Evolutionary conservation across 2,888 invertebrate species (phyloP).

Genomic region (Hoplodrina ambigua): DNA sequence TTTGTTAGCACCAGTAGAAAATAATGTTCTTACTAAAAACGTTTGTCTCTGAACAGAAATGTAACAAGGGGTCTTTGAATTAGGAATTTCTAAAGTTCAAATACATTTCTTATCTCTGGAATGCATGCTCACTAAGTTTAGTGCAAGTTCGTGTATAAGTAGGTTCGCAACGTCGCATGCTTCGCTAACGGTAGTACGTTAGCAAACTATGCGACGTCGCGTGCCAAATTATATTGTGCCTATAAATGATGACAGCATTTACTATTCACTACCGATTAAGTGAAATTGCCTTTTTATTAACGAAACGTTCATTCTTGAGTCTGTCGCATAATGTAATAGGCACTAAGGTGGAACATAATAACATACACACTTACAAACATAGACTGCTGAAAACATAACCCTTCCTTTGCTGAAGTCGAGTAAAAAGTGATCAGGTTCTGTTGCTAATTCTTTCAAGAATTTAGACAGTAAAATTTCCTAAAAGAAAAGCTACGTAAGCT

Average conservation of each 20-base stretch:
- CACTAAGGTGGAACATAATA: too few species aligned
- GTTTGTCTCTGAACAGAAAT: too few species aligned
- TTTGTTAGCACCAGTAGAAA: too few species aligned
- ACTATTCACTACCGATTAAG: slow-evolving; percentile 46
- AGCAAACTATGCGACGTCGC: slow-evolving; percentile 43
- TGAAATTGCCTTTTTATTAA: slow-evolving; percentile 22
- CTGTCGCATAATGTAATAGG: too few species aligned
- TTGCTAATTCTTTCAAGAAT: not conserved
- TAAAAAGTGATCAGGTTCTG: too few species aligned
- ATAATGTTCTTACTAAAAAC: too few species aligned
- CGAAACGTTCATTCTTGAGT: not conserved
- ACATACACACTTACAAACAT: too few species aligned
- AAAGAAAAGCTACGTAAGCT: slow-evolving; percentile 2
- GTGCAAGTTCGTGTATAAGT: slow-evolving; percentile 17
- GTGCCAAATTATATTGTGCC: slow-evolving; percentile 26
- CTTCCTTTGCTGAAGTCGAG: too few species aligned
- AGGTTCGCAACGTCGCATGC: slow-evolving; percentile 28
- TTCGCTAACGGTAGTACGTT: not conserved
- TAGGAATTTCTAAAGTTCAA: not conserved
- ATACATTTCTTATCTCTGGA: not conserved
- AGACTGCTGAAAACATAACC: too few species aligned
- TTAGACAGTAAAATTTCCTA: not conserved
- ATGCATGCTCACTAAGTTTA: slow-evolving; percentile 7
- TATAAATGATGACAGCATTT: slow-evolving; percentile 31
- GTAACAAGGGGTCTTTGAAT: not conserved